Evolutionary conservation across 2,888 invertebrate genomes (phyloP), one percentile per base, ranked within the genome.

Genomic region (Dysmachus trigonus): DNA sequence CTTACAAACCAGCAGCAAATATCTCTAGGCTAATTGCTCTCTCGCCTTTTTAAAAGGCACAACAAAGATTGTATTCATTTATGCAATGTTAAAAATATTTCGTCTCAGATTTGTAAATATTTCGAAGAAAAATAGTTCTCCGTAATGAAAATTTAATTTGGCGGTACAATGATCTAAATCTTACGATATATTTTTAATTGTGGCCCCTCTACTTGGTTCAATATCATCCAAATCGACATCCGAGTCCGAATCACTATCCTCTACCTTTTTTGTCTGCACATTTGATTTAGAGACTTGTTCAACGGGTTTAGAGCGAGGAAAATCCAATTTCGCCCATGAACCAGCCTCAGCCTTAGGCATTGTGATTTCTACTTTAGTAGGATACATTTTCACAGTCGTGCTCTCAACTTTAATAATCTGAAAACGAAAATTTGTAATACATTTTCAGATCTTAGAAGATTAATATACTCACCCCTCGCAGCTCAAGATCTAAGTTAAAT

Each of bases 281-380:
- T 27, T 27, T 7, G n/a, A 73, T 73, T 33, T 73, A 7, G 31
- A 13, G 4, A 3, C 27, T 91, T 71, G 0, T 22, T 71, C 73
- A 13, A 13, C 30, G 35, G 53, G 15, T 62, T 53, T 41, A 72
- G 10, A n/a, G 85, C 93, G 92, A 0, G 95, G 95, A 88, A 95
- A 94, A 89, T 96, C 95, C 33, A 98, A 92, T 88, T 95, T 95
- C 10, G 94, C 91, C 99, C 99, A 99, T 18, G 95, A 94, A 1
- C 96, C 96, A 0, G 96, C 94, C 89, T 97, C 97, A 0, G 95
- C 95, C 92, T 99, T 99, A 89, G 95, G 95, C 90, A 99, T 92
- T 90, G 96, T 97, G 31, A 99, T 96, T 93, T 99, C 99, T 38
- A 98, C 95, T 94, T 99, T 99, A 15, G 97, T 96, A 15, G 96